These are phyloP conservation scores for Rhopalosiphum padi DNA, from an alignment of 1,140 invertebrate species.

Conservation along the genomic window DNA sequence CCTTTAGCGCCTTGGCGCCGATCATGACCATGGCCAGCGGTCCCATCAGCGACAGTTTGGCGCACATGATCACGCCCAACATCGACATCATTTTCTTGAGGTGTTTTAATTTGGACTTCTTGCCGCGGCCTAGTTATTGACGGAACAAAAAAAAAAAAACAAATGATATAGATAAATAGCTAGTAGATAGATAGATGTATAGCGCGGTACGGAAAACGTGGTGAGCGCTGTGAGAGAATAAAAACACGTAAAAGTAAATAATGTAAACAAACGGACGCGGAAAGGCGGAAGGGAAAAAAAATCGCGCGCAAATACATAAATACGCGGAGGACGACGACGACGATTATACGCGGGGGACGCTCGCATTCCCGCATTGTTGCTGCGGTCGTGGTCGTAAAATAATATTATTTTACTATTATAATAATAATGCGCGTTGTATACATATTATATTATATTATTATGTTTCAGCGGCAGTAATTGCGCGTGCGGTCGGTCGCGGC, in stretches of 20 bases:
- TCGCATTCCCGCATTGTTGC: neutral
- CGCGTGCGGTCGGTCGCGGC: neutral
- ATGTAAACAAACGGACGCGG: neutral
- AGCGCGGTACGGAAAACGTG: neutral
- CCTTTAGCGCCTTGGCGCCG: slow-evolving; percentile 61
- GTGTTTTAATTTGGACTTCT: slow-evolving; percentile 63
- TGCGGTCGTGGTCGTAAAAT: neutral
- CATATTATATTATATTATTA: neutral
- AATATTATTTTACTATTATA: slow-evolving; percentile 20
- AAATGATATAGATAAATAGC: neutral
- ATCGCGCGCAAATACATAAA: neutral
- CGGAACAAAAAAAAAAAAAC: neutral
- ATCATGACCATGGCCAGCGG: slow-evolving; percentile 61
- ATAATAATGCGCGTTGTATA: neutral
- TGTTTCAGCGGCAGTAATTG: neutral
- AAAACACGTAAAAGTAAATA: neutral
- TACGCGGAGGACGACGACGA: neutral
- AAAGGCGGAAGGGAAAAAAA: neutral
- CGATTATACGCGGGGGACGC: neutral
- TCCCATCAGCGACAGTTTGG: slow-evolving; percentile 60
- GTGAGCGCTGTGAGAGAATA: neutral
- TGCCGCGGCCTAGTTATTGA: slow-evolving; percentile 33
- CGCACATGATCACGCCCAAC: slow-evolving; percentile 61
- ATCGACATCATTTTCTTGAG: slow-evolving; percentile 62
- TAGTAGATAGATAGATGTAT: neutral